Evolutionary conservation across 2,888 invertebrate species (phyloP).

Genomic region (Rhodophaea formosa): DNA sequence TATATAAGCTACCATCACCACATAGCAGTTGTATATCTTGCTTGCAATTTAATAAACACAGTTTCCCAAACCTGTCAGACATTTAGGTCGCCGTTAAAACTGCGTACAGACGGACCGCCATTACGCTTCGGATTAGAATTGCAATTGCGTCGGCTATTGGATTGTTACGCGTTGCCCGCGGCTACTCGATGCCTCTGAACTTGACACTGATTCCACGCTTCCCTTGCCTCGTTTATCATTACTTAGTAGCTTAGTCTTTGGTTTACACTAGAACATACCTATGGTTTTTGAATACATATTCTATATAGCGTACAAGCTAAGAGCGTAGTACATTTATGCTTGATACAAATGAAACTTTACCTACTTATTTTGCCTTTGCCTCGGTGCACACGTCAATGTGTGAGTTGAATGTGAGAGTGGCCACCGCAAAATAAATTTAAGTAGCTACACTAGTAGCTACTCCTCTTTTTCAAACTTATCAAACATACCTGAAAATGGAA

Average conservation of each 20-base stretch:
- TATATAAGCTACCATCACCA: too few species aligned
- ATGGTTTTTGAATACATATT: not conserved
- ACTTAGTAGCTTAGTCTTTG: not conserved
- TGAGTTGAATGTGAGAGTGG: too few species aligned
- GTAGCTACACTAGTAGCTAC: too few species aligned
- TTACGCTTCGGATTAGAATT: slow-evolving; percentile 30
- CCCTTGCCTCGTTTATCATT: slow-evolving; percentile 23
- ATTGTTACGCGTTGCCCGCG: slow-evolving; percentile 31
- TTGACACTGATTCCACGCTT: slow-evolving; percentile 38
- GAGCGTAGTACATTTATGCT: too few species aligned
- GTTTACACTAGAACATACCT: not conserved
- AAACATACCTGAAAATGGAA: too few species aligned
- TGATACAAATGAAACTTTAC: too few species aligned
- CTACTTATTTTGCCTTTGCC: too few species aligned
- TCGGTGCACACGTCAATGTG: too few species aligned
- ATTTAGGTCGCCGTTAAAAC: slow-evolving; percentile 17
- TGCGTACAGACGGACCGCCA: slow-evolving; percentile 21
- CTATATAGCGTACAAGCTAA: too few species aligned
- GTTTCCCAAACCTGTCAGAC: slow-evolving; percentile 19
- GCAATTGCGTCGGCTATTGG: slow-evolving; percentile 29
- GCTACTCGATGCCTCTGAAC: slow-evolving; percentile 33
- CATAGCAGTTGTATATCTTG: too few species aligned
- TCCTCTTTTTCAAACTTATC: too few species aligned
- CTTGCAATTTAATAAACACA: not conserved
- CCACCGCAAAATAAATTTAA: too few species aligned